Percentiles rank a stretch among this genome's conserved stretches.
Conservation (phyloP, 2,113 vertebrate species). For the Panthera tigris region DNA sequence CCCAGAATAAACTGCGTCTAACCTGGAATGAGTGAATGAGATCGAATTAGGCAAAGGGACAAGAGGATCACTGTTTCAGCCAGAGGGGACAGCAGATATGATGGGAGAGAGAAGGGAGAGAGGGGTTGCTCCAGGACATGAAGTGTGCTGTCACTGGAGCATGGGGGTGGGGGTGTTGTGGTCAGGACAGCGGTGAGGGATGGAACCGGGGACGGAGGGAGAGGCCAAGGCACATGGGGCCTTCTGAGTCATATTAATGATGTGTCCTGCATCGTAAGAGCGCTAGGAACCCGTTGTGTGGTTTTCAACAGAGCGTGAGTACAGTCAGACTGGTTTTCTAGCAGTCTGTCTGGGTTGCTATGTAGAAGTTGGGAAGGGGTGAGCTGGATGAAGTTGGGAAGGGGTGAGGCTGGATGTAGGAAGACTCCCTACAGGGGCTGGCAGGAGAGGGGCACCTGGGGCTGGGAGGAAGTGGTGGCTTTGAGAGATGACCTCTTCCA, state of each 20-base stretch:
- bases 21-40: background rate
- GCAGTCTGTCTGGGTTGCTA: background rate
- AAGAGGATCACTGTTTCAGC: background rate
- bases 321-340: background rate
- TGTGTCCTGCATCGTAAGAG: background rate
- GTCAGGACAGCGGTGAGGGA: background rate
- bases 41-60: background rate
- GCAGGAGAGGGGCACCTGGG: background rate
- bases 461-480: background rate
- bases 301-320: background rate
- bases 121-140: background rate
- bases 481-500: constrained; percentile 7
- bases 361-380: background rate
- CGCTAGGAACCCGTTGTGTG: background rate
- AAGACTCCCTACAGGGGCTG: background rate
- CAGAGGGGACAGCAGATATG: background rate
- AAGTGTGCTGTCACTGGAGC: rapidly evolving
- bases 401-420: background rate
- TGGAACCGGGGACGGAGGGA: background rate
- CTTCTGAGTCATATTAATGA: background rate
- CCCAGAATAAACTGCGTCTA: background rate
- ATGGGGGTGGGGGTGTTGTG: rapidly evolving
- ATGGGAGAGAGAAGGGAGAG: background rate
- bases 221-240: background rate
- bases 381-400: background rate